Evolutionary conservation across 2,888 invertebrate species (phyloP).

Genomic region (Drosophila rubida): DNA sequence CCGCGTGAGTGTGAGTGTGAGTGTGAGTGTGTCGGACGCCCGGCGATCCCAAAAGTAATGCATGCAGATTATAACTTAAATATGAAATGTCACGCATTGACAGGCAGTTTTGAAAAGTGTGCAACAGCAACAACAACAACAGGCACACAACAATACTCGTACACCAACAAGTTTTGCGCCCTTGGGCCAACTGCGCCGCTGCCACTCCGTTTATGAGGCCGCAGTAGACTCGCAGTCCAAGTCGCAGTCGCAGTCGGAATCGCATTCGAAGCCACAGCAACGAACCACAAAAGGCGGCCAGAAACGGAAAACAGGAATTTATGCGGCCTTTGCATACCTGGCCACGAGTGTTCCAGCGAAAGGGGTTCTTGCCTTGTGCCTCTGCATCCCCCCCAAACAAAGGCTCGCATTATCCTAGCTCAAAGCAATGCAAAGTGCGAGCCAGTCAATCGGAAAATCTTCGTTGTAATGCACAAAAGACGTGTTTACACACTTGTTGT

Average conservation of each 20-base stretch:
- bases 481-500: neutral
- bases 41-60: conserved; percentile 66
- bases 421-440: neutral
- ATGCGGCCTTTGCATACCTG: conserved; percentile 51
- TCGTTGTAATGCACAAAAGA: neutral
- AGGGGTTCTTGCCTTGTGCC: neutral
- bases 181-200: conserved; percentile 61
- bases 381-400: neutral
- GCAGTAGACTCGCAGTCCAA: conserved; percentile 40
- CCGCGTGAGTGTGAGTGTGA: conserved; percentile 13
- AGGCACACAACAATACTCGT: conserved; percentile 42
- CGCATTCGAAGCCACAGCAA: conserved; percentile 31
- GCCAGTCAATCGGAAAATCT: neutral
- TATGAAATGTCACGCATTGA: conserved; percentile 82
- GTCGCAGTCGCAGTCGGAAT: conserved; percentile 42
- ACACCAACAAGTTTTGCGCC: conserved; percentile 70
- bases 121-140: conserved; percentile 46
- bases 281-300: conserved; percentile 53
- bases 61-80: conserved; percentile 81
- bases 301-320: conserved; percentile 54
- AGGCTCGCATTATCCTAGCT: neutral
- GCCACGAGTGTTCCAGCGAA: neutral
- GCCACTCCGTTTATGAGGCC: conserved; percentile 72
- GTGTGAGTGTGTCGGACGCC: conserved; percentile 30
- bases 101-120: conserved; percentile 81